Percentiles rank a stretch among this genome's conserved stretches.
Evolutionary conservation across 2,113 vertebrate species (phyloP).

Genomic region (Ceyx cyanopectus): DNA sequence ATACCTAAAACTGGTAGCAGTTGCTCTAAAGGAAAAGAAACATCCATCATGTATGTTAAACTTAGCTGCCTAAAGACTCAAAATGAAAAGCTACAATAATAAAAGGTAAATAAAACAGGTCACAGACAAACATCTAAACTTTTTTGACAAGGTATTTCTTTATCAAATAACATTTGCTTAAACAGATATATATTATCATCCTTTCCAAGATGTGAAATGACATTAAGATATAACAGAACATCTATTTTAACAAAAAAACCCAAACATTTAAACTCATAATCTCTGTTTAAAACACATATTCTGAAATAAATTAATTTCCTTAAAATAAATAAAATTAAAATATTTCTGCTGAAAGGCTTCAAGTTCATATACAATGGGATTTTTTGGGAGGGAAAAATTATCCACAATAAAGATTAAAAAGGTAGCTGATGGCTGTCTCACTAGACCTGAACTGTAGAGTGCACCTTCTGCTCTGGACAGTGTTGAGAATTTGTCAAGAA

Average conservation of each 20-base stretch:
- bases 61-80: background rate
- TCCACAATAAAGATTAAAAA: background rate
- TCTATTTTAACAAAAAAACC: background rate
- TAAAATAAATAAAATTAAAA: background rate
- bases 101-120: background rate
- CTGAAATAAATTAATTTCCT: background rate
- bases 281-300: background rate
- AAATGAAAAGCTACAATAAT: background rate
- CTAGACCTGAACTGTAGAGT: background rate
- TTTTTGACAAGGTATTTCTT: background rate
- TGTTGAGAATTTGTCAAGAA: constrained; percentile 79
- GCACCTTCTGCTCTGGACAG: constrained; percentile 57
- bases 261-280: background rate
- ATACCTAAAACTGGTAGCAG: background rate
- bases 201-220: background rate
- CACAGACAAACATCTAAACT: background rate
- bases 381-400: background rate
- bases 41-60: background rate
- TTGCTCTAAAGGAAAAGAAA: background rate
- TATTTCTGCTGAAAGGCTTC: background rate
- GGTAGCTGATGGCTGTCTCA: constrained; percentile 7
- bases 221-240: background rate
- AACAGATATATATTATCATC: background rate
- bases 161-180: background rate
- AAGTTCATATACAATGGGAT: background rate